A percentile compares a stretch with the other conserved stretches of the same genome.
These are phyloP conservation scores for Umimayanthus chanpuru DNA, from an alignment of 92 coral and sea anemone species.

Conservation along the genomic window DNA sequence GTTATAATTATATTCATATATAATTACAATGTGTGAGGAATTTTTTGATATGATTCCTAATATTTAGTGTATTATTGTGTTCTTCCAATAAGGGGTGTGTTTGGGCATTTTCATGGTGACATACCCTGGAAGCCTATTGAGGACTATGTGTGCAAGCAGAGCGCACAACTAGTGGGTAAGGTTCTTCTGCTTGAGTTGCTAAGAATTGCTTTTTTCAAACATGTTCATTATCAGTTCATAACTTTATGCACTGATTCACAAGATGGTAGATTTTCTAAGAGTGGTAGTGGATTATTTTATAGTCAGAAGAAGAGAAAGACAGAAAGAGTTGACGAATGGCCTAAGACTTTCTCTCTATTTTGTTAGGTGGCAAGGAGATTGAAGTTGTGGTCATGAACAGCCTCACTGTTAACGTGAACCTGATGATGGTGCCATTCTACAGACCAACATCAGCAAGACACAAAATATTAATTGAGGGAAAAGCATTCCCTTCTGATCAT, in stretches of 20 bases:
- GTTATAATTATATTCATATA: no score
- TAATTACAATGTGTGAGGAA: no score
- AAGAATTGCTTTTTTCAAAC: neutral
- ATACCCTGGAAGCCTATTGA: slow-evolving; percentile 87
- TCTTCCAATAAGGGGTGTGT: slow-evolving; percentile 69
- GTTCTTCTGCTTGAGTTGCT: neutral
- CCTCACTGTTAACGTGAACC: slow-evolving; percentile 74
- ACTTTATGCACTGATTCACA: no score
- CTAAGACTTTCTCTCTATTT: neutral
- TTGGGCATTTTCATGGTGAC: slow-evolving; percentile 76
- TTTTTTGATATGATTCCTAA: neutral
- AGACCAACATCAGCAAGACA: slow-evolving; percentile 82
- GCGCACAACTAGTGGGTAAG: slow-evolving; percentile 83
- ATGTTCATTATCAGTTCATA: no score
- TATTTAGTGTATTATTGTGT: neutral
- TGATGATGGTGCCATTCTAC: slow-evolving; percentile 95
- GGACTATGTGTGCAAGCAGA: slow-evolving; percentile 66
- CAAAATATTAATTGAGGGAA: slow-evolving; percentile 86
- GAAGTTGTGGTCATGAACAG: slow-evolving; percentile 91
- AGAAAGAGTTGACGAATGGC: neutral
- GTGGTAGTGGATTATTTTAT: neutral
- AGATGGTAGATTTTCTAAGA: neutral
- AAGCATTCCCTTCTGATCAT: slow-evolving; percentile 94
- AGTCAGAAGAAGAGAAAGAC: neutral
- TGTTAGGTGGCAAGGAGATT: slow-evolving; percentile 86